These are phyloP conservation scores for Dendropsophus ebraccatus DNA, from an alignment of 2,113 vertebrate genomes.

Conservation along the genomic window DNA sequence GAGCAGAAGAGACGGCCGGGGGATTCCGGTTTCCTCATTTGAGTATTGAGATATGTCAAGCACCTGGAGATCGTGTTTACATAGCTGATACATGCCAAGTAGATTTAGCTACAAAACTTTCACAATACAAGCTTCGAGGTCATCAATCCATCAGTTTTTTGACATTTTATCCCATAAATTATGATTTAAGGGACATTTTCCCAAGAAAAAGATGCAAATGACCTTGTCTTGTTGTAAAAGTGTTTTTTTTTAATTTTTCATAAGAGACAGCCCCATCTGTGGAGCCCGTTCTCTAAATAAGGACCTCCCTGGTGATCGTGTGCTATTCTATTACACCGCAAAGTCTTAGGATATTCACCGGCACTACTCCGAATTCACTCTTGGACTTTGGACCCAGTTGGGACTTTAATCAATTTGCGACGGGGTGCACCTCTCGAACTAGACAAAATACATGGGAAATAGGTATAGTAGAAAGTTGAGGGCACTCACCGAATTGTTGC, in stretches of 20 bases:
- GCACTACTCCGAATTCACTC: too few species aligned
- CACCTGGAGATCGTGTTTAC: conserved; percentile 14
- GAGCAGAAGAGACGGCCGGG: conserved; percentile 18
- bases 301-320: not conserved
- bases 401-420: too few species aligned
- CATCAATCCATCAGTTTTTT: not conserved
- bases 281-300: not conserved
- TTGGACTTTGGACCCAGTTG: too few species aligned
- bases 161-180: not conserved
- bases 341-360: too few species aligned
- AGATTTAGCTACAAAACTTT: not conserved
- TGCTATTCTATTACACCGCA: too few species aligned
- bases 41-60: conserved; percentile 19
- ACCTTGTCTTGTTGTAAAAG: too few species aligned
- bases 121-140: not conserved
- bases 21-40: conserved; percentile 15
- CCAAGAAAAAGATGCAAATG: too few species aligned
- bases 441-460: too few species aligned
- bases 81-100: not conserved
- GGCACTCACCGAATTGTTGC: too few species aligned
- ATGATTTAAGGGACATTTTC: not conserved
- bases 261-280: not conserved
- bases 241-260: too few species aligned
- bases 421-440: too few species aligned
- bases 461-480: too few species aligned